Percentiles rank a stretch among this genome's conserved stretches.
These are phyloP conservation scores for Drosophila ambigua DNA, from an alignment of 1,140 invertebrate genomes.

Conservation along the genomic window DNA sequence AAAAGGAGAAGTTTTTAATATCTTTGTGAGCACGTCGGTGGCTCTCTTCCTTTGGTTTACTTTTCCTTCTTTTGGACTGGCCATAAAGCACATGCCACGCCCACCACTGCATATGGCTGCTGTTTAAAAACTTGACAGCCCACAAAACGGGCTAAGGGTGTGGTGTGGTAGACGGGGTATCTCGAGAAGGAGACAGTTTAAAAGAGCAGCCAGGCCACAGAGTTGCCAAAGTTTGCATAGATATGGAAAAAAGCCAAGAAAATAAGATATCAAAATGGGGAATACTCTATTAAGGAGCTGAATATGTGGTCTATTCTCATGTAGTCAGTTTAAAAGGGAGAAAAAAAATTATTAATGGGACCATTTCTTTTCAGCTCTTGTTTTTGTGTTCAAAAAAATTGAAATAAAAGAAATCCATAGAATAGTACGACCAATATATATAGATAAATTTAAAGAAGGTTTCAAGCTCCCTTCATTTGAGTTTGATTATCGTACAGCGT, in stretches of 20 bases:
- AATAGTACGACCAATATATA: no score
- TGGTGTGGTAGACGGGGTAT: conserved; percentile 5
- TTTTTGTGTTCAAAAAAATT: no score
- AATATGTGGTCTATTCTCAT: no score
- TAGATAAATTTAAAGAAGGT: no score
- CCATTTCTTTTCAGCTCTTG: no score
- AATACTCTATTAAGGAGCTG: not conserved
- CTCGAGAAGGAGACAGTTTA: conserved; percentile 8
- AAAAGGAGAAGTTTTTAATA: conserved; percentile 41
- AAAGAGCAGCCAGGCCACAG: conserved; percentile 31
- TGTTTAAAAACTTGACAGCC: conserved; percentile 47
- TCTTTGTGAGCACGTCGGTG: conserved; percentile 29
- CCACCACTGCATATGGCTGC: conserved; percentile 30
- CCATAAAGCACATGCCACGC: conserved; percentile 11
- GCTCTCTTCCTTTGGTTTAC: not conserved
- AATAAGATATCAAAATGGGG: not conserved
- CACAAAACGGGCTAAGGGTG: conserved; percentile 7
- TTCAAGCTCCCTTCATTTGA: no score
- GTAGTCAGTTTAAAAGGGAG: no score
- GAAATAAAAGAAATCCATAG: no score
- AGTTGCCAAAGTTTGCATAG: conserved; percentile 44
- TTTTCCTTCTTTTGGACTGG: conserved; percentile 9
- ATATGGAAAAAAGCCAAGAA: conserved; percentile 5
- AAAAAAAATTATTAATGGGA: no score
- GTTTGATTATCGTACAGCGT: no score